A percentile compares a stretch with the other conserved stretches of the same genome.
These are phyloP conservation scores for Amphiprion ocellaris DNA, from an alignment of 2,113 vertebrate species.

Conservation along the genomic window DNA sequence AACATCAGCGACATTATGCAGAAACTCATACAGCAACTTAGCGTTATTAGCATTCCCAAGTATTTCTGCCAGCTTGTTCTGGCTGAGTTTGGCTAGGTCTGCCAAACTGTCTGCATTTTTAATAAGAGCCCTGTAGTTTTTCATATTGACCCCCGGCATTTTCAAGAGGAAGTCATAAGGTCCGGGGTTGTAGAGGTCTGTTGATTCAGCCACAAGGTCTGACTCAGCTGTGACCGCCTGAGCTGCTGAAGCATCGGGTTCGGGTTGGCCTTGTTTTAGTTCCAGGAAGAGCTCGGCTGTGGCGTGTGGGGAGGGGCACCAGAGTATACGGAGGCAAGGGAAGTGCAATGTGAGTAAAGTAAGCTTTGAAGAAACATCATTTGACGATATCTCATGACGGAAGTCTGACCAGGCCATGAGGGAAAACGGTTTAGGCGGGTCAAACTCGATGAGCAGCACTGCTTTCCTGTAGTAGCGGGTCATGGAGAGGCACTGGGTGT, in stretches of 20 bases:
- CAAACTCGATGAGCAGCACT: constrained; percentile 94
- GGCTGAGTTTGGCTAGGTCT: constrained; percentile 87
- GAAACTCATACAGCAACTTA: constrained; percentile 90
- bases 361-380: constrained; percentile 92
- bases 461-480: constrained; percentile 93
- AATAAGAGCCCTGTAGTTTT: constrained; percentile 90
- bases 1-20: constrained; percentile 85
- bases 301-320: constrained; percentile 94
- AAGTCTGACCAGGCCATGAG: constrained; percentile 87
- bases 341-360: constrained; percentile 96
- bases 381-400: constrained; percentile 91
- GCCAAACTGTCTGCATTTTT: constrained; percentile 88
- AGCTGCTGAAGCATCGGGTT: constrained; percentile 88
- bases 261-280: constrained; percentile 87
- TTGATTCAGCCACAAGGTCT: constrained; percentile 87
- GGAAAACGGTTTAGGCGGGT: constrained; percentile 92
- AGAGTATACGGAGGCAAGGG: constrained; percentile 92
- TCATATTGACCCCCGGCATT: constrained; percentile 93
- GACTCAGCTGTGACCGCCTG: constrained; percentile 91
- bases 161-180: constrained; percentile 95
- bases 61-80: constrained; percentile 85
- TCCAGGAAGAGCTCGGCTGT: constrained; percentile 94
- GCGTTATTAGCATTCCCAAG: constrained; percentile 87
- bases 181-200: constrained; percentile 91
- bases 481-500: constrained; percentile 94